Percentiles rank a stretch among this genome's conserved stretches.
Evolutionary conservation across 1,140 invertebrate genomes (phyloP).

Genomic region (Pogonognathellus flavescens): DNA sequence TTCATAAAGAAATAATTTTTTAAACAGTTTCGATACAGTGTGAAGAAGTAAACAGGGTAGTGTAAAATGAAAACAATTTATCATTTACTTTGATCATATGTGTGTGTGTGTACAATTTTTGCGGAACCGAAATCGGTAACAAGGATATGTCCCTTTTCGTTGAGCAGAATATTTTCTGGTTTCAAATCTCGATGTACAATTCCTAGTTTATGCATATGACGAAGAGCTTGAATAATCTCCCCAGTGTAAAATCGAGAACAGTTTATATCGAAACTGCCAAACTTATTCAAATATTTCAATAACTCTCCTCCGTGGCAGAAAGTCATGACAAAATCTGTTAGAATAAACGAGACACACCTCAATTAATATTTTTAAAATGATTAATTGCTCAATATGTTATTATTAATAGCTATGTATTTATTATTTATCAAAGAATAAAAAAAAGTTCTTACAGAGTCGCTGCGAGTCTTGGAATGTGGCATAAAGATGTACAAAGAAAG

Average conservation of each 20-base stretch:
- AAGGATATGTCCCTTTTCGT: slow-evolving; percentile 95
- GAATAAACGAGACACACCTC: neutral
- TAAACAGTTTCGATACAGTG: neutral
- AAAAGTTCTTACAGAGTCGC: slow-evolving; percentile 79
- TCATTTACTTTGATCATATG: slow-evolving; percentile 26
- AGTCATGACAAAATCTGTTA: slow-evolving; percentile 90
- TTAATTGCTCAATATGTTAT: neutral
- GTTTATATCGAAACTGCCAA: slow-evolving; percentile 89
- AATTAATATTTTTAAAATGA: neutral
- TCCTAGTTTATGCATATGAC: slow-evolving; percentile 89
- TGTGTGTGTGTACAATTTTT: slow-evolving; percentile 80
- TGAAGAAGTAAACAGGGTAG: too few relatives aligned
- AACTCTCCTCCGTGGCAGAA: slow-evolving; percentile 96
- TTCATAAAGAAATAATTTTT: neutral
- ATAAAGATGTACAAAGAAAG: slow-evolving; percentile 93
- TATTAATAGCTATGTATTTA: neutral
- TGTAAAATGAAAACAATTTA: neutral
- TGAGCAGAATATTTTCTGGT: slow-evolving; percentile 89
- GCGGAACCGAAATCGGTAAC: slow-evolving; percentile 98
- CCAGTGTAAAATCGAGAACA: slow-evolving; percentile 94
- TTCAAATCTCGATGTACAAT: slow-evolving; percentile 94
- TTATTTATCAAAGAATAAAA: neutral
- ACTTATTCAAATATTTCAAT: slow-evolving; percentile 89
- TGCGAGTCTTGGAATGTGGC: slow-evolving; percentile 97
- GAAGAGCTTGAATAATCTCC: slow-evolving; percentile 91